Evolutionary conservation across 2,888 invertebrate genomes (phyloP).

Genomic region (Eledona agricola): DNA sequence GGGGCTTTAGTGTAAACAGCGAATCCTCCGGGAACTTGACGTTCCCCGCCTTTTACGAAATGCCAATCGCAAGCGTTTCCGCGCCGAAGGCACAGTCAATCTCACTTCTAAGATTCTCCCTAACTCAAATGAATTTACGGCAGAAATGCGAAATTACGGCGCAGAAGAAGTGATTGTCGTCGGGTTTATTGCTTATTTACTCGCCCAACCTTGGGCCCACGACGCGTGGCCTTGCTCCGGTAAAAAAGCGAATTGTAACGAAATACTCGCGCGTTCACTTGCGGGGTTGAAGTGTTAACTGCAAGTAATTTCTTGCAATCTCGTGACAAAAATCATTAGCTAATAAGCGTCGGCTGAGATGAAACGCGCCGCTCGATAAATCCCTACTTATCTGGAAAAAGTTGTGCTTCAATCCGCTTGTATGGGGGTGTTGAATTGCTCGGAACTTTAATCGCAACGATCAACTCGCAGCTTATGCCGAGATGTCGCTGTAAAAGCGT

Average conservation of each 20-base stretch:
- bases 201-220: conserved; percentile 14
- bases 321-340: no score
- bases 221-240: conserved; percentile 5
- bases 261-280: conserved; percentile 1
- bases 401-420: conserved; percentile 31
- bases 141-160: no score
- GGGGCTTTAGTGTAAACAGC: conserved; percentile 35
- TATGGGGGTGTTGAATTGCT: conserved; percentile 35
- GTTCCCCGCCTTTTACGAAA: conserved; percentile 34
- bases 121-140: no score
- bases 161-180: conserved; percentile 17
- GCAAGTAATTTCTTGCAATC: no score
- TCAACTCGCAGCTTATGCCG: conserved; percentile 34
- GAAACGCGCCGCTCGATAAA: no score
- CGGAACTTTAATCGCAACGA: conserved; percentile 37
- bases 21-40: conserved; percentile 23
- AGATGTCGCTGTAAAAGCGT: conserved; percentile 37
- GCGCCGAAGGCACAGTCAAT: conserved; percentile 23
- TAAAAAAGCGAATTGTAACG: conserved; percentile 5
- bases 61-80: conserved; percentile 31
- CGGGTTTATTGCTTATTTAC: conserved; percentile 8
- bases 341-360: no score
- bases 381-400: conserved; percentile 26
- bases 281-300: no score
- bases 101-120: no score